These are phyloP conservation scores for Rhinella marina DNA, from an alignment of 2,797 vertebrate species.

Conservation along the genomic window DNA sequence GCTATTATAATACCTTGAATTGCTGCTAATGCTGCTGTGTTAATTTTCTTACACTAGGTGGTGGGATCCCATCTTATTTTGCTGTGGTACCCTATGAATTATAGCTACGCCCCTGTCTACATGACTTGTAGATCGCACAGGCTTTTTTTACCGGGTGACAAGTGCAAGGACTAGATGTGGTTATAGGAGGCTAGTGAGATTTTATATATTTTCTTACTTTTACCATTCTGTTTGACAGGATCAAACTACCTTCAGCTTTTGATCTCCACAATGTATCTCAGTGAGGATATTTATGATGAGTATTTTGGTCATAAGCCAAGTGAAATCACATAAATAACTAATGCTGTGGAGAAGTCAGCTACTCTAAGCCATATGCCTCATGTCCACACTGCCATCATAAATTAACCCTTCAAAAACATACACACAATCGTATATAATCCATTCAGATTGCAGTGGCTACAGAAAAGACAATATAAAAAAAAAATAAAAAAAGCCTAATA, in stretches of 20 bases:
- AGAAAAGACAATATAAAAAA: no score
- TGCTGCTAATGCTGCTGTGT: no score
- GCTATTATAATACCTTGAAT: no score
- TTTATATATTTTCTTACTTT: not conserved
- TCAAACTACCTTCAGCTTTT: not conserved
- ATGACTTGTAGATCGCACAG: no score
- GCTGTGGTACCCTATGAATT: no score
- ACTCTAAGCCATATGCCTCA: no score
- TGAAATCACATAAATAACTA: not conserved
- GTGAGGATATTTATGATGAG: not conserved
- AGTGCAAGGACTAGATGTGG: not conserved
- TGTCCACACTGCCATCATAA: not conserved
- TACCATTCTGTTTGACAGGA: not conserved
- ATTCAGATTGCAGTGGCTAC: no score
- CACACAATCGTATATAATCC: no score
- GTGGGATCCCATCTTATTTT: no score
- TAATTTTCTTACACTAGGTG: no score
- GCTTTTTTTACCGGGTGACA: not conserved
- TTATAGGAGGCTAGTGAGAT: not conserved
- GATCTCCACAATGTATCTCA: not conserved
- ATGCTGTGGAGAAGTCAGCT: not conserved
- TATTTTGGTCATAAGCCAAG: not conserved
- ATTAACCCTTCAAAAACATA: not conserved
- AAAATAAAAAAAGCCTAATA: no score
- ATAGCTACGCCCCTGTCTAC: no score